phyloP scores from a whole-genome alignment of 2,888 invertebrate genomes.

The Erpobdella octoculata region DNA sequence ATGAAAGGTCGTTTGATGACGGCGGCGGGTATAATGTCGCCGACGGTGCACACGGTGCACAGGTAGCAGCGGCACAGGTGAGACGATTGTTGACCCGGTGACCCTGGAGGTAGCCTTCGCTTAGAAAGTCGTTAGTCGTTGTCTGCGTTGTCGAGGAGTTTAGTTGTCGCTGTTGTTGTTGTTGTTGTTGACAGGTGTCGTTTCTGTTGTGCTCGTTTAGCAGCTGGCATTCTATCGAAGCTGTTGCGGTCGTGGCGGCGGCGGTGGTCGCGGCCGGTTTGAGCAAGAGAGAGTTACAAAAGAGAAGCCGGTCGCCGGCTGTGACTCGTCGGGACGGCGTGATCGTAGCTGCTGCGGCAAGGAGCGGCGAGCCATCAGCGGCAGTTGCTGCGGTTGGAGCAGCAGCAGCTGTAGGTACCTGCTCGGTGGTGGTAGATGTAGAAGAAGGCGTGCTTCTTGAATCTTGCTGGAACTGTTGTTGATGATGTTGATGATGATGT shows the following conservation, averaged over 20 bases:
- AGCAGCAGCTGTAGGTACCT: background rate
- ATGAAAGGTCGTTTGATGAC: background rate
- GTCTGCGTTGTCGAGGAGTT: constrained; percentile 10
- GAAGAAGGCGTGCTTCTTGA: background rate
- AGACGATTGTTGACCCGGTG: too few relatives aligned
- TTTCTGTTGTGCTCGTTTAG: too few relatives aligned
- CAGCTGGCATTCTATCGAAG: too few relatives aligned
- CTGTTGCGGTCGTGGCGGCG: too few relatives aligned
- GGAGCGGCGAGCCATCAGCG: background rate
- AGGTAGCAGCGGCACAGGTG: too few relatives aligned
- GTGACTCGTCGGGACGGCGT: constrained; percentile 4
- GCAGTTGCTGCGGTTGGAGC: background rate
- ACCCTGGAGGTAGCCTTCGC: background rate
- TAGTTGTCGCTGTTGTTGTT: background rate
- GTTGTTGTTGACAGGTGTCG: too few relatives aligned
- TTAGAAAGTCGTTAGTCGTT: constrained; percentile 5
- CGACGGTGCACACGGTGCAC: background rate
- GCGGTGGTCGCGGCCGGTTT: too few relatives aligned
- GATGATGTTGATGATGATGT: too few relatives aligned
- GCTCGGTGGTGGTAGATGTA: background rate
- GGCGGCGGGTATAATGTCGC: background rate
- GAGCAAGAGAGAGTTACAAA: too few relatives aligned
- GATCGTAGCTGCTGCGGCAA: background rate
- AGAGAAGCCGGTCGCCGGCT: background rate
- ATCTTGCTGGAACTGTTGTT: too few relatives aligned